A percentile compares a stretch with the other conserved stretches of the same genome.
Conservation (phyloP, 2,888 invertebrate species). For the Agonopterix arenella region DNA sequence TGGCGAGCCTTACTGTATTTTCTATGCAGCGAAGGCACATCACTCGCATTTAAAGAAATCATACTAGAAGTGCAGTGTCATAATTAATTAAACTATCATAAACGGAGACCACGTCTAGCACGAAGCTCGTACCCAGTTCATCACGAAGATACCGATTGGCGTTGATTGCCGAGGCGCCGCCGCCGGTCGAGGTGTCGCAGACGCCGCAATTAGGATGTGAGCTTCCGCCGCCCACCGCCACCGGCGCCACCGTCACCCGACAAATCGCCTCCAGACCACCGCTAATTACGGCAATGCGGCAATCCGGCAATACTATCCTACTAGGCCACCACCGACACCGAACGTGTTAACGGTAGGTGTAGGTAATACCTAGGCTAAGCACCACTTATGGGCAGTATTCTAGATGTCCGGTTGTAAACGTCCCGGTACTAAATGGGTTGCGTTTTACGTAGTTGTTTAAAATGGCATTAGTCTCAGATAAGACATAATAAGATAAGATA, state of each 20-base stretch:
- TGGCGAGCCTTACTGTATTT: no score
- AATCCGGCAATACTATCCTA: no score
- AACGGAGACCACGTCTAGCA: no score
- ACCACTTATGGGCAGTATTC: slow-evolving; percentile 29
- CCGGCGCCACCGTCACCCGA: slow-evolving; percentile 45
- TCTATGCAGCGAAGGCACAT: no score
- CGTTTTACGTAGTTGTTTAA: neutral
- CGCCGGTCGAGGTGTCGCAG: slow-evolving; percentile 69
- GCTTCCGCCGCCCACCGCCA: slow-evolving; percentile 72
- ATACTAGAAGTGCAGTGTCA: no score
- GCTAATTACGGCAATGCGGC: slow-evolving; percentile 49
- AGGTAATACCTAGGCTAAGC: neutral
- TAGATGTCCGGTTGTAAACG: slow-evolving; percentile 14
- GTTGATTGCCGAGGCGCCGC: slow-evolving; percentile 74
- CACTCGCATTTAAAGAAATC: no score
- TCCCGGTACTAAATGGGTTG: slow-evolving; percentile 11
- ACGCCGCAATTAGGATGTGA: slow-evolving; percentile 71
- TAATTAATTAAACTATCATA: no score
- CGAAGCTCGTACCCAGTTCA: no score
- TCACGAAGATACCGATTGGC: slow-evolving; percentile 13
- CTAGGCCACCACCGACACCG: slow-evolving; percentile 29
- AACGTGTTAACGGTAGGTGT: neutral
- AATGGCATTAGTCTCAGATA: no score
- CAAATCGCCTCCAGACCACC: slow-evolving; percentile 61
- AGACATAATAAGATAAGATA: no score